phyloP scores from a whole-genome alignment of 92 coral and sea anemone species.

The Palythoa caribaeorum region DNA sequence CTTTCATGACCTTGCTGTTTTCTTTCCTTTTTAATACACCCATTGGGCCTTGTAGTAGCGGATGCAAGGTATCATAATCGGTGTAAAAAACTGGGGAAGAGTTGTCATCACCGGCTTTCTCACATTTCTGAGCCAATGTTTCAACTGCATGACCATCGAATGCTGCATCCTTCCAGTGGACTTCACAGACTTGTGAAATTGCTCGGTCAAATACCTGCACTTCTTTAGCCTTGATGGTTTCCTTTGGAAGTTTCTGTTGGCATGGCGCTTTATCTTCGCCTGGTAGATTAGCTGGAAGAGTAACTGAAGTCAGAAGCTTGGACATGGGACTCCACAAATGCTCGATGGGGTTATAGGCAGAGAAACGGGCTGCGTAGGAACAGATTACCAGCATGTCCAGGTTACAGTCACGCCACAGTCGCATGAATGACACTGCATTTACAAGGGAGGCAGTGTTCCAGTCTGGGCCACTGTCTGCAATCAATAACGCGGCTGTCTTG shows the following conservation, averaged over 20 bases:
- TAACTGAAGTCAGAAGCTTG: constrained; percentile 55
- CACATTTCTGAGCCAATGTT: constrained; percentile 41
- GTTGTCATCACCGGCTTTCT: constrained; percentile 45
- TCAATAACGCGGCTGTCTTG: constrained; percentile 39
- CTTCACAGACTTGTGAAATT: constrained; percentile 46
- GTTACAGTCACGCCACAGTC: constrained; percentile 44
- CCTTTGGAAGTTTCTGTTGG: constrained; percentile 40
- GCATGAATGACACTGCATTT: constrained; percentile 46
- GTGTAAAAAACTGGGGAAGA: constrained; percentile 27
- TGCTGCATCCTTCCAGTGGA: constrained; percentile 59
- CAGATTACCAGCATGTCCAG: constrained; percentile 59
- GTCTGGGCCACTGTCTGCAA: constrained; percentile 55
- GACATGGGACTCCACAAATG: constrained; percentile 68
- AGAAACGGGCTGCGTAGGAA: constrained; percentile 62
- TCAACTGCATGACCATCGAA: constrained; percentile 57
- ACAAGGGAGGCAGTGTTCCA: constrained; percentile 30
- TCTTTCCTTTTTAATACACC: constrained; percentile 25
- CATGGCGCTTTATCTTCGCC: constrained; percentile 50
- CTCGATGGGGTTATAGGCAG: constrained; percentile 68
- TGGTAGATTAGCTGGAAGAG: constrained; percentile 31
- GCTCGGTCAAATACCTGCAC: constrained; percentile 56
- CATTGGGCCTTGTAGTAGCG: constrained; percentile 39
- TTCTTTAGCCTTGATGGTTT: constrained; percentile 52
- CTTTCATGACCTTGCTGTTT: constrained; percentile 37
- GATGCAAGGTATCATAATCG: constrained; percentile 45